These are phyloP conservation scores for Melanchra persicariae DNA, from an alignment of 2,888 invertebrate species.

Conservation along the genomic window DNA sequence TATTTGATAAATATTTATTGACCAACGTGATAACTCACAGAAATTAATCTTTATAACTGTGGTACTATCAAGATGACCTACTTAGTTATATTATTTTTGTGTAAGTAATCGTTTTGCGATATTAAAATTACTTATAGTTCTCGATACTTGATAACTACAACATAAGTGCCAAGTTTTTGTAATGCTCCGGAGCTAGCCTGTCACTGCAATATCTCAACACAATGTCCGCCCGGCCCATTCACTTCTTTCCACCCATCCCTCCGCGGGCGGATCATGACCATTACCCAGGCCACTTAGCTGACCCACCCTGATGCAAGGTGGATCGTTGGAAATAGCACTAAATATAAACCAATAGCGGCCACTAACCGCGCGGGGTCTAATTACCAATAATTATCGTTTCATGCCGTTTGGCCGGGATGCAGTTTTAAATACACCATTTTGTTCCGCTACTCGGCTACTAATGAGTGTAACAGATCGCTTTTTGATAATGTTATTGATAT, in stretches of 20 bases:
- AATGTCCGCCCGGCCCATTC: neutral
- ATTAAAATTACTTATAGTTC: neutral
- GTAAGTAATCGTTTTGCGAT: neutral
- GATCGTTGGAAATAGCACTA: slow-evolving; percentile 71
- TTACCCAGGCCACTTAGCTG: slow-evolving; percentile 53
- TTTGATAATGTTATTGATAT: slow-evolving; percentile 86
- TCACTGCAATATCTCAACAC: neutral
- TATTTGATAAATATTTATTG: neutral
- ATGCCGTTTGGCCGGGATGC: slow-evolving; percentile 78
- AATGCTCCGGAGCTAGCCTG: neutral
- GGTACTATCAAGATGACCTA: neutral
- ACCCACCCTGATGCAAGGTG: slow-evolving; percentile 59
- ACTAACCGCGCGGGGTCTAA: slow-evolving; percentile 82
- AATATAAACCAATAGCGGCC: slow-evolving; percentile 76
- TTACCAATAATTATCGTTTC: slow-evolving; percentile 85
- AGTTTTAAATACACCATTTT: slow-evolving; percentile 87
- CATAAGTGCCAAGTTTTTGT: neutral
- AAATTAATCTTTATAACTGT: neutral
- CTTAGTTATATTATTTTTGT: too few relatives aligned
- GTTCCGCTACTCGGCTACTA: slow-evolving; percentile 77
- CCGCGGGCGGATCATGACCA: slow-evolving; percentile 42
- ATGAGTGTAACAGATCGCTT: slow-evolving; percentile 85
- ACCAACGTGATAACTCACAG: neutral
- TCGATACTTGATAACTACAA: neutral
- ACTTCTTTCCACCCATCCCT: slow-evolving; percentile 35